These are phyloP conservation scores for Poecilia latipinna DNA, from an alignment of 2,113 vertebrate species.

Conservation along the genomic window DNA sequence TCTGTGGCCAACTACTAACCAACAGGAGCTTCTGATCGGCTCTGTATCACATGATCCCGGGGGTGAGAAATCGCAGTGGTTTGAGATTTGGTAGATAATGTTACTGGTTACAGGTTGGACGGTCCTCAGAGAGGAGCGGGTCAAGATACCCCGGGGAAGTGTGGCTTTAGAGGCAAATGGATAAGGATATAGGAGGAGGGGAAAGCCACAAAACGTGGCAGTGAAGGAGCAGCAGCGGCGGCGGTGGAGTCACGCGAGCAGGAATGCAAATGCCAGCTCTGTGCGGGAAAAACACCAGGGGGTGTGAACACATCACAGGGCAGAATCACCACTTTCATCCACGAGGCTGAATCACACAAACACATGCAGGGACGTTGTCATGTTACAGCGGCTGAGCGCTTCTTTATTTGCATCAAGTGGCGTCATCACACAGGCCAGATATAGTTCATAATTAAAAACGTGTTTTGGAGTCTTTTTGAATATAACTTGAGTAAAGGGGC, in stretches of 20 bases:
- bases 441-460: constrained; percentile 10
- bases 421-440: constrained; percentile 23
- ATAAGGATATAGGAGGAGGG: neutral
- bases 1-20: constrained; percentile 38
- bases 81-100: constrained; percentile 42
- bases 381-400: constrained; percentile 12
- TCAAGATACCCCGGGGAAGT: constrained; percentile 8
- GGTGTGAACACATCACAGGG: constrained; percentile 23
- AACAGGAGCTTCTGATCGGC: constrained; percentile 25
- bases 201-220: neutral
- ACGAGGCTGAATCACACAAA: constrained; percentile 37
- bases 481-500: neutral
- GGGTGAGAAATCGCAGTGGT: constrained; percentile 37
- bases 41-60: constrained; percentile 20
- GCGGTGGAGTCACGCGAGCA: constrained; percentile 33
- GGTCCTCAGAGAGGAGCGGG: constrained; percentile 24
- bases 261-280: constrained; percentile 57
- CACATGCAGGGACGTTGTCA: constrained; percentile 46
- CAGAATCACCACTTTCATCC: constrained; percentile 1
- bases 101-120: constrained; percentile 26
- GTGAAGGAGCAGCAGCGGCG: constrained; percentile 10
- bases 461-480: constrained; percentile 31
- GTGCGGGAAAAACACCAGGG: constrained; percentile 49
- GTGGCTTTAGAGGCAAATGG: neutral
- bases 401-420: constrained; percentile 35